These are phyloP conservation scores for Thunnus thynnus DNA, from an alignment of 2,113 vertebrate genomes.

Conservation along the genomic window DNA sequence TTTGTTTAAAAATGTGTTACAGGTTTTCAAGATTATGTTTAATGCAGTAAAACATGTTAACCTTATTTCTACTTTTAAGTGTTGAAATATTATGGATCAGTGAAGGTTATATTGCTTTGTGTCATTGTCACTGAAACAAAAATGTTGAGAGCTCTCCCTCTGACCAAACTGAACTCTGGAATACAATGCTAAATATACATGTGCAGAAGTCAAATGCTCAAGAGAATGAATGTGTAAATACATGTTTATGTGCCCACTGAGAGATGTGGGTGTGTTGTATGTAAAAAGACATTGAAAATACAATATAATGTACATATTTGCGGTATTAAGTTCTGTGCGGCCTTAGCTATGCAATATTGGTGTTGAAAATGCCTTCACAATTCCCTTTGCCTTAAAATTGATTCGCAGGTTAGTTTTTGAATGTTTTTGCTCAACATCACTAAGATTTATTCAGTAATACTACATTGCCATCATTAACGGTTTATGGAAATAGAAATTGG, in stretches of 20 bases:
- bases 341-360: constrained; percentile 88
- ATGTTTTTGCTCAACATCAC: constrained; percentile 59
- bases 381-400: constrained; percentile 85
- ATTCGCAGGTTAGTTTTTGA: constrained; percentile 66
- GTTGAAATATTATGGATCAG: constrained; percentile 35
- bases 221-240: constrained; percentile 80
- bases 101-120: constrained; percentile 52
- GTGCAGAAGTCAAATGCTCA: constrained; percentile 38
- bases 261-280: constrained; percentile 66
- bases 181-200: constrained; percentile 40
- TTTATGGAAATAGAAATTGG: constrained; percentile 30
- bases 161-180: constrained; percentile 64
- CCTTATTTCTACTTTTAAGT: constrained; percentile 32
- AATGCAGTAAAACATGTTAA: constrained; percentile 57
- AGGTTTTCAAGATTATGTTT: constrained; percentile 51
- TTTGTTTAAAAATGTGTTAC: constrained; percentile 46
- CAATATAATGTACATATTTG: constrained; percentile 75
- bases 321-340: constrained; percentile 73
- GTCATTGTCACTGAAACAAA: constrained; percentile 76
- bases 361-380: constrained; percentile 84
- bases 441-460: constrained; percentile 47
- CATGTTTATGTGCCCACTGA: constrained; percentile 52
- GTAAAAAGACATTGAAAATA: constrained; percentile 63
- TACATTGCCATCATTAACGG: constrained; percentile 50
- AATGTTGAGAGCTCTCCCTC: constrained; percentile 56